Base-by-base conservation (phyloP, 2,797 vertebrate genomes). In the Aphelocoma californica region DNA sequence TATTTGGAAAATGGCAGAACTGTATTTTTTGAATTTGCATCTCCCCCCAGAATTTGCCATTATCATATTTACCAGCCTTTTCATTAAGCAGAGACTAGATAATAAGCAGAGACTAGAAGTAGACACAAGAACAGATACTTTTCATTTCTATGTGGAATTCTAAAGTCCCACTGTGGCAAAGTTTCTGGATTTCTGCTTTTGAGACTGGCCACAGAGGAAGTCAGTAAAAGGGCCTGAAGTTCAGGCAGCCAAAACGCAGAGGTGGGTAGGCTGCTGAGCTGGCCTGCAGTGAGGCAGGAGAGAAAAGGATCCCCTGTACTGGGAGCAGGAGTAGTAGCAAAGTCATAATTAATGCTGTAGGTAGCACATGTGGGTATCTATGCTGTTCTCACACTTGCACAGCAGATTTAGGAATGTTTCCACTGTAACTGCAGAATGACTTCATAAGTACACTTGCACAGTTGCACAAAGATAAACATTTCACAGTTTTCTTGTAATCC, bases 101-200 rank as follows among this genome's bases (percentile, higher is more conserved):
- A 62, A 51, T 48, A 26, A 38, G 36, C 12, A 25, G 17, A 79
- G 45, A 31, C 9, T 78, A 32, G 70, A 87, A 61, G 25, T 5
- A 54, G 34, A 21, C 20, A 31, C 19, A 56, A 50, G 38, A 79
- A n/a, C 50, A 71, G 14, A 24, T 10, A 32, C 2, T 69, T 77
- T 21, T 53, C 13, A 34, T n/a, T 62, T 84, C 18, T 29, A 8
- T 18, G 8, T 26, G 15, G 18, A 64, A 69, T 65, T 77, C 85
- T 28, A 3, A 73, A 42, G 6, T 45, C 18, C 20, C 1, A 1
- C 4, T 5, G 1, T 64, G 14, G 18, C 20, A 26, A 72, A 24
- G 9, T 40, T 78, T n/a, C 34, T 47, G 38, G 3, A 15, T 71
- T 72, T 89, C 25, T 74, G 10, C 3, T 34, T 86, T 75, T 36